Base-by-base conservation (phyloP, 2,113 vertebrate species). In the Gasterosteus nipponicus region DNA sequence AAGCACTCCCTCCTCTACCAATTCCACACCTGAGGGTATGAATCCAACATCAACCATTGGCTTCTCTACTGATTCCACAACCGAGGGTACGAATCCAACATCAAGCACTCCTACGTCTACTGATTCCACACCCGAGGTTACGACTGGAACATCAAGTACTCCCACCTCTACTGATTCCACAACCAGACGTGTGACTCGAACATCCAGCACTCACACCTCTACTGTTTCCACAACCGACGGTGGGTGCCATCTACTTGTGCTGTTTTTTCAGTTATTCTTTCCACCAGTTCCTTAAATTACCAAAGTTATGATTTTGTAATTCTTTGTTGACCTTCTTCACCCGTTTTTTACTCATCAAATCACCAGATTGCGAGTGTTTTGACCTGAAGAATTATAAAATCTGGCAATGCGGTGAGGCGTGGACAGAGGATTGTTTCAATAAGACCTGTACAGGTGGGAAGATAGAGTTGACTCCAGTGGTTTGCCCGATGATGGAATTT, bases 371-470 rank as follows among this genome's bases (percentile, higher is more conserved):
- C 62, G 0, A 14, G 38, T 94, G 93, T 77, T 58, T 1, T 14
- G 91, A 93, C 62, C 41, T 73, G 38, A 83, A 61, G 29, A 81
- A 9, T 15, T 87, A 79, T 18, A 47, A 73, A 62, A 83, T 1
- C 1, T 92, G 92, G 92, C 0, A 0, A 7, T 83, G 81, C 4
- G 85, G 75, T 31, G 72, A 80, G 4, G 75, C 19, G 0, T 94
- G 92, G 93, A 67, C 38, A 38, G 93, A 94, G 31, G 81, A 93
- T 69, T 95, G 94, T 68, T 78, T 74, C 60, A 6, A 73, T 31
- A 91, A 88, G 35, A 54, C 0, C 1, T 95, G 94, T 71, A n/a
- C 0, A 1, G 42, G 66, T 57, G 58, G 62, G 33, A 82, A 1
- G 6, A 91, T 93, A 46, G 77, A 71, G 78, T 42, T 86, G 64